A percentile compares a stretch with the other conserved stretches of the same genome.
Evolutionary conservation across 2,113 vertebrate genomes (phyloP).

Genomic region (Smithornis capensis): DNA sequence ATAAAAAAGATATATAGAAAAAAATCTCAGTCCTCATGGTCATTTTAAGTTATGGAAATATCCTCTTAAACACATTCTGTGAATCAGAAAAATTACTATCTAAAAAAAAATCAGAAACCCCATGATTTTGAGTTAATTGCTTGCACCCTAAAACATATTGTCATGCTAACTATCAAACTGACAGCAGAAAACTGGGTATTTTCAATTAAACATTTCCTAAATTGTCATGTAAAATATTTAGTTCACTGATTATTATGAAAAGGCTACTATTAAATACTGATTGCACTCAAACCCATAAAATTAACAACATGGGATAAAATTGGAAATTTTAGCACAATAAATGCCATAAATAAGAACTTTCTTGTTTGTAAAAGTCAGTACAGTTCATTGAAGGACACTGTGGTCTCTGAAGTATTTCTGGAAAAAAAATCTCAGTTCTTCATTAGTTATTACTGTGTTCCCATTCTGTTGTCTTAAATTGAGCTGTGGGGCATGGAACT

Average conservation of each 20-base stretch:
- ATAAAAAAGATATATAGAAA: not conserved
- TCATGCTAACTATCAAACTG: not conserved
- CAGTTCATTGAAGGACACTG: slow-evolving; percentile 31
- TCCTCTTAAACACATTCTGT: not conserved
- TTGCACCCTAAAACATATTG: not conserved
- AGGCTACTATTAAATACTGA: slow-evolving; percentile 70
- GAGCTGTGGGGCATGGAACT: not conserved
- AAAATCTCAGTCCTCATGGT: not conserved
- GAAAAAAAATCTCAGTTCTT: slow-evolving; percentile 67
- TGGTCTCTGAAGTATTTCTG: slow-evolving; percentile 50
- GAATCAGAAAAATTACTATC: not conserved
- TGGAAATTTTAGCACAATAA: slow-evolving; percentile 48
- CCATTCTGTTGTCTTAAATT: not conserved
- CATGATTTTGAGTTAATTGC: not conserved
- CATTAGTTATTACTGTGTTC: not conserved
- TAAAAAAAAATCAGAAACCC: not conserved
- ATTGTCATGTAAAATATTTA: not conserved
- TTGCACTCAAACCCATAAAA: slow-evolving; percentile 68
- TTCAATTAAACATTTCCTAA: not conserved
- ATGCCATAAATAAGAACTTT: not conserved
- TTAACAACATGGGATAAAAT: slow-evolving; percentile 62
- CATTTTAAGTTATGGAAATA: not conserved
- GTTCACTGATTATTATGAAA: not conserved
- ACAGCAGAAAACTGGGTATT: not conserved
- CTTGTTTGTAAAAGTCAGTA: slow-evolving; percentile 66